Evolutionary conservation across 2,888 invertebrate genomes (phyloP).

Genomic region (Athalia cordata): DNA sequence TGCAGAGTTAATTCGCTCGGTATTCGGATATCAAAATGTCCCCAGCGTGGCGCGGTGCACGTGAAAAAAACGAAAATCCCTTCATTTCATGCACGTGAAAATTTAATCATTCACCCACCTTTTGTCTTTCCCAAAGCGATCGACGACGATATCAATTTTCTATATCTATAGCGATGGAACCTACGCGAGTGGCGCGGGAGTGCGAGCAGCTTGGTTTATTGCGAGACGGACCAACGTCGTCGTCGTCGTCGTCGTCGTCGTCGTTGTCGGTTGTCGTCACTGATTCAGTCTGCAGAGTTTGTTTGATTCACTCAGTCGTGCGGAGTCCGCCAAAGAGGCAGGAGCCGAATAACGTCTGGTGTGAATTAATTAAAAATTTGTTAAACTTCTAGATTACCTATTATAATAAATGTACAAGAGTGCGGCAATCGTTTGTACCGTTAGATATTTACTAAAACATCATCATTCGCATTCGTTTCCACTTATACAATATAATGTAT

Average conservation of each 20-base stretch:
- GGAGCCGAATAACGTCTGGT: constrained; percentile 53
- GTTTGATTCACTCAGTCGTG: constrained; percentile 53
- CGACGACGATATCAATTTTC: not conserved
- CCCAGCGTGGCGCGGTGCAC: not conserved
- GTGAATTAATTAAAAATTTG: not conserved
- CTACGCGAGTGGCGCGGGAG: no score
- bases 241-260: not conserved
- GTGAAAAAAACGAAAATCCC: not conserved
- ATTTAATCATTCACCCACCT: not conserved
- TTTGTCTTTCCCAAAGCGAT: not conserved
- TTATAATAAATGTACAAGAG: no score
- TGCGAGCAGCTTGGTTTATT: no score
- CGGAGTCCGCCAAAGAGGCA: constrained; percentile 59
- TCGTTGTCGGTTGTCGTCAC: not conserved
- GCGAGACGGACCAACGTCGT: no score
- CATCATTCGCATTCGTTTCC: no score
- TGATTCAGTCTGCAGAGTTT: not conserved
- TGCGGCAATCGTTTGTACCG: no score
- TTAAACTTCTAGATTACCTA: not conserved
- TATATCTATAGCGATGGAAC: not conserved
- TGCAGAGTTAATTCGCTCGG: no score
- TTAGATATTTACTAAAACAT: no score
- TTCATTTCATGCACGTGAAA: not conserved
- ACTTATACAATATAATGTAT: no score
- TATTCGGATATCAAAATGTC: no score